Conservation (phyloP, 2,797 vertebrate species). For the Crotalus adamanteus region DNA sequence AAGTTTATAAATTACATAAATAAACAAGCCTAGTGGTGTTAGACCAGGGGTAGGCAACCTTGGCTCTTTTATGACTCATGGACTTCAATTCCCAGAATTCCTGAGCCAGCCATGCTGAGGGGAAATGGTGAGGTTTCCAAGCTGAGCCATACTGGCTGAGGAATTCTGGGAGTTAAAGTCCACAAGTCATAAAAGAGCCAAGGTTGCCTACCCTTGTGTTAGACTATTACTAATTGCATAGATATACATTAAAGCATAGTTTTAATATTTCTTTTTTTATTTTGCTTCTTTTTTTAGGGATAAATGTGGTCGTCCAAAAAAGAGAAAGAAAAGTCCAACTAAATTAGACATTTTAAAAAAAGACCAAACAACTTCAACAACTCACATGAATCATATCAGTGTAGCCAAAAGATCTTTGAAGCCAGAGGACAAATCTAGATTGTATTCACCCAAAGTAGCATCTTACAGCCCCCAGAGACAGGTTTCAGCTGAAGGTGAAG, state of each 20-base stretch:
- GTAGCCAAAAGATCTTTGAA: slow-evolving; percentile 70
- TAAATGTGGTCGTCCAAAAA: slow-evolving; percentile 59
- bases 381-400: slow-evolving; percentile 72
- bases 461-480: slow-evolving; percentile 75
- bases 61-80: no score
- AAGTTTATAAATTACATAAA: not conserved
- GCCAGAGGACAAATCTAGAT: slow-evolving; percentile 72
- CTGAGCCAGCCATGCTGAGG: no score
- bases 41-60: not conserved
- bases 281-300: slow-evolving; percentile 62
- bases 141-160: no score
- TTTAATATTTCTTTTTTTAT: slow-evolving; percentile 15
- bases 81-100: no score
- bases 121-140: no score
- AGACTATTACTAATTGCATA: not conserved
- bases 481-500: slow-evolving; percentile 64
- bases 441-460: slow-evolving; percentile 61
- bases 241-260: not conserved
- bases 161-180: no score
- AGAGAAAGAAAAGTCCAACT: slow-evolving; percentile 71
- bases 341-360: slow-evolving; percentile 79
- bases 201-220: no score
- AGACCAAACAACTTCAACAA: slow-evolving; percentile 85
- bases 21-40: not conserved
- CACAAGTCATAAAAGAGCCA: no score